Evolutionary conservation across 2,888 invertebrate species (phyloP), one percentile per base, ranked within the genome.

Genomic region (Masnerella sp.): DNA sequence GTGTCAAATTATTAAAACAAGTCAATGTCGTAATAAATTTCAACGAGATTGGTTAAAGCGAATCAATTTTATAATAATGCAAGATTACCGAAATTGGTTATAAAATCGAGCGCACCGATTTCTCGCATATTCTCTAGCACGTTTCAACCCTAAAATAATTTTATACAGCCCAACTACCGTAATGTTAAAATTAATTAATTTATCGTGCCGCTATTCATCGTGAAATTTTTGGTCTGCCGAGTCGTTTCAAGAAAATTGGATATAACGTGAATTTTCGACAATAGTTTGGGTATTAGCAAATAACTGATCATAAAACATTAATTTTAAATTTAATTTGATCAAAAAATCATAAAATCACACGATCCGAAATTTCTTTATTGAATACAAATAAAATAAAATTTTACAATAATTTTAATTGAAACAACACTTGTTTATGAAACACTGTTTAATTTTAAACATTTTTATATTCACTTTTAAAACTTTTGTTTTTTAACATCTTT

Each of bases 1-100:
- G 25, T 36, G 22, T 45, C 22, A 45, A 59, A 12, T 59, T 43
- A 45, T 45, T 45, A 36, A 25, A 45, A 36, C 36, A 36, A 17
- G 40, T 40, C 30, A 30, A 59, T 42, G 51, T 28, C 28, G 17
- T 59, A 47, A 59, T 59, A 59, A 59, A 59, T 47, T 42, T 36
- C 17, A 9, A 2, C 4, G 25, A 22, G 17, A 20, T 34, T 20
- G 18, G 36, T 30, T 20, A 20, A 7, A 20, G 22, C 12, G 12
- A 51, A 34, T 51, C 34, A 45, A 45, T 28, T 20, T 42, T 32
- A 56, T 45, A 45, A 59, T 45, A 45, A 45, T 42, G 36, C 34
- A 59, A 36, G 59, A 59, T 59, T 43, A 32, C 32, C 25, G 45
- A n/a, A 59, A 59, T 34, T 59, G 25, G 25, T 28, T 22, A 28